Conservation (phyloP, 2,113 vertebrate species). For the Saimiri boliviensis region DNA sequence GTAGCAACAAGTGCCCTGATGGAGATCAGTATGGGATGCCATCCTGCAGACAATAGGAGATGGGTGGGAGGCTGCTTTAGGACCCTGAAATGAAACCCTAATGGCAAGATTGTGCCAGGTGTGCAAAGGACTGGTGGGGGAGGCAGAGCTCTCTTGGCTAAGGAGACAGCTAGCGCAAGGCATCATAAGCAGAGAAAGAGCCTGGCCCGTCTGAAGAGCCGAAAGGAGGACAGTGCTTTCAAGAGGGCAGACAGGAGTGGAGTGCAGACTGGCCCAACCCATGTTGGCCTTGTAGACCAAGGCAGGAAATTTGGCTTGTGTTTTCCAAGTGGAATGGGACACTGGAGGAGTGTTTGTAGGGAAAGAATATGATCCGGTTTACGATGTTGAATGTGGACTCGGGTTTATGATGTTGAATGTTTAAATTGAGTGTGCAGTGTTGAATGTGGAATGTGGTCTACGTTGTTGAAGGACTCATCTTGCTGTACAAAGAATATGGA, state of each 20-base stretch:
- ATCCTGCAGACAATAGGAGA: not conserved
- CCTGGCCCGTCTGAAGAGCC: accelerated
- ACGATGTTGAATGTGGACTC: not conserved
- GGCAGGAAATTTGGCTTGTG: not conserved
- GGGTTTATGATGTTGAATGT: not conserved
- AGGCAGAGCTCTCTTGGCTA: accelerated
- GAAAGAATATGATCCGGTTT: not conserved
- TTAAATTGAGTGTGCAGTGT: not conserved
- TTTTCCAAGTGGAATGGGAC: not conserved
- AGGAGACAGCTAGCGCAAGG: accelerated
- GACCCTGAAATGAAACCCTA: not conserved
- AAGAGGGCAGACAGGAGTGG: accelerated
- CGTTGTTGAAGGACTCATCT: not conserved
- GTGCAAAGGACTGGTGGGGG: not conserved
- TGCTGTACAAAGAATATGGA: not conserved
- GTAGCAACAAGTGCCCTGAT: accelerated
- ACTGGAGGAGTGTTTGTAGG: not conserved
- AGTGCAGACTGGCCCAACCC: too few relatives aligned
- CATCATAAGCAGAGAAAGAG: too few relatives aligned
- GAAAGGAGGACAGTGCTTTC: accelerated
- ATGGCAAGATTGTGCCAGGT: not conserved
- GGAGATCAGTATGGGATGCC: not conserved
- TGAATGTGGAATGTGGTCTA: not conserved
- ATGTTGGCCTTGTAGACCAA: accelerated
- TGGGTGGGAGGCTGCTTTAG: not conserved